Base-by-base conservation (phyloP, 2,888 invertebrate species). In the Acleris holmiana region DNA sequence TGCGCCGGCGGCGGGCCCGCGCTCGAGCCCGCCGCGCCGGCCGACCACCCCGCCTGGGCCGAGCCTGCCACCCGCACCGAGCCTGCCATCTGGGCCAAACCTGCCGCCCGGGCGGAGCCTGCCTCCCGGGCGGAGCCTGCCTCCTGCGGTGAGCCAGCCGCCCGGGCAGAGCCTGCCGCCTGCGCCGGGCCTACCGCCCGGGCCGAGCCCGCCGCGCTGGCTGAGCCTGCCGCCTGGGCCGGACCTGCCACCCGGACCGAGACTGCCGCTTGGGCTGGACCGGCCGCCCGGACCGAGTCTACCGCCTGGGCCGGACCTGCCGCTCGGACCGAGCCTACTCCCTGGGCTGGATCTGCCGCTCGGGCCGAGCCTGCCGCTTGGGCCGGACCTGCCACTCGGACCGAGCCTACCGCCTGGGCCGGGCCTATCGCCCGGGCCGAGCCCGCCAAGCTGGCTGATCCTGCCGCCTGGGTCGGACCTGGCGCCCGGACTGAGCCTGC, bases 1-100 rank as follows among this genome's bases (percentile, higher is more conserved):
- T 69, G 73, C 82, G 86, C 80, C 80, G 88, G 87, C 78, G 86
- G 80, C 71, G 29, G 29, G 68, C 69, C 69, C 72, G 68, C 74
- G 73, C 73, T 73, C 17, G 35, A 35, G 41, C 50, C 60, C 60
- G 59, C 66, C 49, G 67, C 74, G 13, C 35, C 35, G 35, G 13
- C 35, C 35, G 35, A 13, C 13, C 41, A 53, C 7, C 29, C 60
- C 10, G 56, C 62, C 17, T 23, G 15, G 18, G 5, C 46, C 2
- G 63, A 29, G 29, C 29, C 29, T 8, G 29, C 29, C 29, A 29
- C 69, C 69, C 72, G 68, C 75, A 73, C 73, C 15, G 35, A 35
- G 41, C 50, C 60, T 58, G 59, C 66, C 41, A 66, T 73, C 4
- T 1, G 1, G 13, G 4, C 13, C 35, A 13, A 35, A 13, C 35